Percentiles rank a stretch among this genome's conserved stretches.
These are phyloP conservation scores for Spinibarbus caldwelli DNA, from an alignment of 2,797 vertebrate species.

Conservation along the genomic window DNA sequence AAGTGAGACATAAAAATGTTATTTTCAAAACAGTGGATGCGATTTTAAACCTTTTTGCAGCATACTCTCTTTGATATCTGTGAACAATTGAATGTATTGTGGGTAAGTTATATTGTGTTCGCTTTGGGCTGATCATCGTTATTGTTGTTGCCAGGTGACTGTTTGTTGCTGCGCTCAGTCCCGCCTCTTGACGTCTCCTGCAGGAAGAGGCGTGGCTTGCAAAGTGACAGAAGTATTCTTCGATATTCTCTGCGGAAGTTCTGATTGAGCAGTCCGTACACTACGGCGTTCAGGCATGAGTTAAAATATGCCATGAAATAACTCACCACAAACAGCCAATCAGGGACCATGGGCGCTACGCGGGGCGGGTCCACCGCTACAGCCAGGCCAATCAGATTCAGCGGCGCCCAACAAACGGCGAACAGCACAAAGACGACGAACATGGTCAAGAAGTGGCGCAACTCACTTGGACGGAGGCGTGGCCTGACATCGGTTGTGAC, in stretches of 20 bases:
- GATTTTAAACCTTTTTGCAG: conserved; percentile 26
- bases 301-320: conserved; percentile 93
- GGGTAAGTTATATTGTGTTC: conserved; percentile 72
- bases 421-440: conserved; percentile 90
- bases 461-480: conserved; percentile 77
- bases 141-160: conserved; percentile 84
- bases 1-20: background rate
- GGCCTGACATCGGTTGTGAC: conserved; percentile 80
- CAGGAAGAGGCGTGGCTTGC: conserved; percentile 80
- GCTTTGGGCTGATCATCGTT: conserved; percentile 82
- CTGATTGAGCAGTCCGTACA: conserved; percentile 89
- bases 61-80: background rate
- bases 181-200: conserved; percentile 81
- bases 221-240: conserved; percentile 81
- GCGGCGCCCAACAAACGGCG: conserved; percentile 87
- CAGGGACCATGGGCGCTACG: conserved; percentile 81
- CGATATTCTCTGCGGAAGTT: conserved; percentile 90
- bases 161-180: conserved; percentile 82
- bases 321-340: conserved; percentile 86
- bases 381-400: conserved; percentile 86
- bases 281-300: conserved; percentile 89
- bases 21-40: background rate
- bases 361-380: conserved; percentile 80
- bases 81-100: background rate
- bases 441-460: conserved; percentile 89